These are phyloP conservation scores for Taurulus bubalis DNA, from an alignment of 2,113 vertebrate species.

Conservation along the genomic window DNA sequence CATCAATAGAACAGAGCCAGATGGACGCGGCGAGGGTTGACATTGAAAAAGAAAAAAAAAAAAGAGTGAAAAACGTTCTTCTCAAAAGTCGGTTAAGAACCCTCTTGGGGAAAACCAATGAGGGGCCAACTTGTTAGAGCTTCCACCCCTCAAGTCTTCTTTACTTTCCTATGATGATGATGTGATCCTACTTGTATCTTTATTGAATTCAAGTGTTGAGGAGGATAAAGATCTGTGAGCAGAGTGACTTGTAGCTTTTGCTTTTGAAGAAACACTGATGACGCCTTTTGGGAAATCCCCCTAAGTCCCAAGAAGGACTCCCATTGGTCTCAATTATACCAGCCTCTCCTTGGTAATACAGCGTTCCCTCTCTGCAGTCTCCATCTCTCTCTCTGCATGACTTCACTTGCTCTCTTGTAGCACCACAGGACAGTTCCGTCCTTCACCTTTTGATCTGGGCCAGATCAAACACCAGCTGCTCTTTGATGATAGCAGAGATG, in stretches of 20 bases:
- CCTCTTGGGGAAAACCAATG: constrained; percentile 46
- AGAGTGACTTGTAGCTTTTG: constrained; percentile 60
- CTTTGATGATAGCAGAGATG: constrained; percentile 70
- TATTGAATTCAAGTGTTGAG: constrained; percentile 34
- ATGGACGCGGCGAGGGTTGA: constrained; percentile 46
- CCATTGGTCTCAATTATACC: constrained; percentile 73
- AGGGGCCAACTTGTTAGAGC: constrained; percentile 42
- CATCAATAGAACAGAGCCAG: constrained; percentile 59
- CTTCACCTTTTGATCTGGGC: constrained; percentile 70
- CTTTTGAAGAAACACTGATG: constrained; percentile 66
- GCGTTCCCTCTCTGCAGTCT: constrained; percentile 25
- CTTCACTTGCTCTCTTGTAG: constrained; percentile 40
- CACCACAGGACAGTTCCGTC: constrained; percentile 63
- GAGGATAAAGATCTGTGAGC: constrained; percentile 62
- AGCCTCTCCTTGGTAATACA: constrained; percentile 22
- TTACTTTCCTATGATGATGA: constrained; percentile 51
- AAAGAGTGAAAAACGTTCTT: not conserved
- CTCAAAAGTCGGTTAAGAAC: constrained; percentile 43
- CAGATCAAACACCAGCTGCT: constrained; percentile 71
- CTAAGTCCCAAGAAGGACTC: constrained; percentile 62
- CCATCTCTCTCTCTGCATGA: constrained; percentile 35
- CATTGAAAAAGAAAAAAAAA: constrained; percentile 21
- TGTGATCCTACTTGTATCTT: constrained; percentile 49
- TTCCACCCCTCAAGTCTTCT: constrained; percentile 36
- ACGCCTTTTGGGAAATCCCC: constrained; percentile 55